A percentile compares a stretch with the other conserved stretches of the same genome.
Evolutionary conservation across 2,797 vertebrate species (phyloP).

Genomic region (Allenopithecus nigroviridis): DNA sequence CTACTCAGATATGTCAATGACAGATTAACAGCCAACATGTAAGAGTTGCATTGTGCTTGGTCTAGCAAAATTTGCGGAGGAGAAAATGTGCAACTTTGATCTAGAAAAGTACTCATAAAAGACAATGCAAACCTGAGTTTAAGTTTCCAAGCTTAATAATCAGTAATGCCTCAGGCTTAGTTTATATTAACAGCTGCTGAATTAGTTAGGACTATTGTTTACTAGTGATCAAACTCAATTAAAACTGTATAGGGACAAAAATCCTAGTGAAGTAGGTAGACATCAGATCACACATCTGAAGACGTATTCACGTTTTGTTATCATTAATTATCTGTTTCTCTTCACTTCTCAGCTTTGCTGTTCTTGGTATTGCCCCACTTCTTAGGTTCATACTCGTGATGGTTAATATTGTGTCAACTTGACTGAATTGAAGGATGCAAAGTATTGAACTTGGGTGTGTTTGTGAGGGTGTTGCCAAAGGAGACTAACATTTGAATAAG

Average conservation of each 20-base stretch:
- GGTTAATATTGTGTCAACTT: not conserved
- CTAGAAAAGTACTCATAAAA: not conserved
- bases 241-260: not conserved
- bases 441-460: not conserved
- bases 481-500: not conserved
- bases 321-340: not conserved
- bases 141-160: not conserved
- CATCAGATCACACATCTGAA: not conserved
- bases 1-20: not conserved
- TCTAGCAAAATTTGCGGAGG: not conserved
- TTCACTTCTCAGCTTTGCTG: not conserved
- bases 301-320: not conserved
- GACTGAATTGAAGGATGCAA: not conserved
- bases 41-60: not conserved
- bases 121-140: not conserved
- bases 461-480: not conserved
- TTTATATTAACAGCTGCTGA: not conserved
- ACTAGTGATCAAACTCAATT: not conserved
- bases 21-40: not conserved
- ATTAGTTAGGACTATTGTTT: not conserved
- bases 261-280: not conserved
- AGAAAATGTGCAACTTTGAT: not conserved
- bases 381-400: not conserved
- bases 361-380: not conserved
- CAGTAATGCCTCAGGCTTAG: not conserved